Percentiles rank a stretch among this genome's conserved stretches.
Conservation (phyloP, 2,797 vertebrate species). For the Philypnodon macrostomus region DNA sequence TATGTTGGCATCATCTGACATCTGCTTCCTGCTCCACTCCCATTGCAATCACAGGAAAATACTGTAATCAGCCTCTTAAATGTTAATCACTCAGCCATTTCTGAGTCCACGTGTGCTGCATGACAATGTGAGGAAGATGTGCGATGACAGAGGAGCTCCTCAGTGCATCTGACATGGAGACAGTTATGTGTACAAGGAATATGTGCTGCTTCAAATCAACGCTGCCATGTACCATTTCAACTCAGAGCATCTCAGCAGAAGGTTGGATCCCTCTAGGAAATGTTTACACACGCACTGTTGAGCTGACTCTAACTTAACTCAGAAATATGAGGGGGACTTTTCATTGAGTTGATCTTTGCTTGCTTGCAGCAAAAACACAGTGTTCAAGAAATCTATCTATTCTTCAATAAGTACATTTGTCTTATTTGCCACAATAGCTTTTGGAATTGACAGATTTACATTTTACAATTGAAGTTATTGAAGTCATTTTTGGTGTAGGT, state of each 20-base stretch:
- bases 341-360: not conserved
- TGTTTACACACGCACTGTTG: constrained; percentile 1
- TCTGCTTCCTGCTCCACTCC: constrained; percentile 22
- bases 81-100: constrained; percentile 32
- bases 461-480: too few relatives aligned
- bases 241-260: constrained; percentile 16
- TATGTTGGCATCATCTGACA: constrained; percentile 21
- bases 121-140: constrained; percentile 23
- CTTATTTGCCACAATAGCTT: too few relatives aligned
- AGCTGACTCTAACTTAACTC: constrained; percentile 7
- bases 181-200: constrained; percentile 20
- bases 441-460: too few relatives aligned
- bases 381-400: too few relatives aligned
- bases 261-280: constrained; percentile 28
- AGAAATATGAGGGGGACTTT: constrained; percentile 22
- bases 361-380: too few relatives aligned
- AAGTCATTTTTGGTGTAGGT: too few relatives aligned
- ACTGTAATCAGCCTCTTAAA: constrained; percentile 27
- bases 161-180: constrained; percentile 12
- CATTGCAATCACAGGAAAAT: constrained; percentile 20
- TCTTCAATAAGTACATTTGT: too few relatives aligned
- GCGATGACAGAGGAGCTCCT: constrained; percentile 38
- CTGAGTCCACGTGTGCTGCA: constrained; percentile 16
- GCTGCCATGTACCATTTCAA: constrained; percentile 25
- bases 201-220: constrained; percentile 31